Evolutionary conservation across 2,113 vertebrate species (phyloP).

Genomic region (Mustela nigripes): DNA sequence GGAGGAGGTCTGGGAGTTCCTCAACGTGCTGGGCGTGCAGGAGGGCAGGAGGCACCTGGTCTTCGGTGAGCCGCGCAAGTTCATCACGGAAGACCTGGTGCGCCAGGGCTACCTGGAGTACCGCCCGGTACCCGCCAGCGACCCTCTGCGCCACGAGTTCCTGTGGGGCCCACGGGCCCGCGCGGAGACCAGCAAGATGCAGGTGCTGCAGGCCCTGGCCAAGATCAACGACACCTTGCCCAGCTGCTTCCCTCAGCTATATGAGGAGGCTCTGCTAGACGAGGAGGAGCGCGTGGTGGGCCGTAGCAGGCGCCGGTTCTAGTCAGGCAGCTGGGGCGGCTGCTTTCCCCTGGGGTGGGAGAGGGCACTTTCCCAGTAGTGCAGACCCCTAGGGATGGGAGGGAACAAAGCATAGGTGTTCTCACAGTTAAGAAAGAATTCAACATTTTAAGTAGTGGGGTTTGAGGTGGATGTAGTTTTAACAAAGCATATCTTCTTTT

Average conservation of each 20-base stretch:
- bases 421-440: neutral
- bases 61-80: neutral
- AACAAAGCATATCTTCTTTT: neutral
- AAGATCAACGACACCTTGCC: neutral
- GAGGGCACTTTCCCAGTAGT: too few relatives aligned
- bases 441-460: neutral
- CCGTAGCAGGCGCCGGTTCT: too few relatives aligned
- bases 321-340: neutral
- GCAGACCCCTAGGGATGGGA: too few relatives aligned
- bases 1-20: neutral
- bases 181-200: neutral
- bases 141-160: neutral
- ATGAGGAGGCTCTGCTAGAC: neutral
- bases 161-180: neutral
- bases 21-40: neutral
- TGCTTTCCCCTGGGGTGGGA: neutral
- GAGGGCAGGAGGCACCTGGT: neutral
- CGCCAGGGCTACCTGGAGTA: neutral
- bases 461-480: neutral
- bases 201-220: neutral
- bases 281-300: neutral
- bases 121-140: neutral
- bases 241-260: neutral
- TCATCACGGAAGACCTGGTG: constrained; percentile 15
- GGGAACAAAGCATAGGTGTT: neutral